These are phyloP conservation scores for Scrobipalpa costella DNA, from an alignment of 2,888 invertebrate species.

Conservation along the genomic window DNA sequence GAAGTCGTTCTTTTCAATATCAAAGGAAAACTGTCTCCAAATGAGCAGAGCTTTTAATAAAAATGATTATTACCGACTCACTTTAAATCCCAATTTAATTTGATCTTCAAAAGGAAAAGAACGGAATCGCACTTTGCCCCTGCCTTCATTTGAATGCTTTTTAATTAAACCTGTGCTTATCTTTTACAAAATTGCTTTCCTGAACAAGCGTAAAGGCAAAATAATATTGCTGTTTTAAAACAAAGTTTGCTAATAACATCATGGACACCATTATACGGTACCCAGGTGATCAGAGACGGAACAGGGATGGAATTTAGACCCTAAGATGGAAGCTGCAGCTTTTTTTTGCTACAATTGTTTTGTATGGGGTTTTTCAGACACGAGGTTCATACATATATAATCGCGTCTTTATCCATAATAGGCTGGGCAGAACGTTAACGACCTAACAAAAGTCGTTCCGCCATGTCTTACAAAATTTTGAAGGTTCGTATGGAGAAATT, in stretches of 20 bases:
- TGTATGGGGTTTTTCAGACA: too few species aligned
- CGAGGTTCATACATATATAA: too few species aligned
- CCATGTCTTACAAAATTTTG: too few species aligned
- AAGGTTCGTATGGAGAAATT: too few species aligned
- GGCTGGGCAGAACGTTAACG: too few species aligned
- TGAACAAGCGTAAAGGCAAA: slow-evolving; percentile 25
- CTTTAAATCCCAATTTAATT: slow-evolving; percentile 18
- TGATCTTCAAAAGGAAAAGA: slow-evolving; percentile 16
- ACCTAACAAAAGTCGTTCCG: too few species aligned
- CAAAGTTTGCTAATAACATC: slow-evolving; percentile 41
- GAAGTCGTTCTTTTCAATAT: background rate
- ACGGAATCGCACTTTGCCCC: background rate
- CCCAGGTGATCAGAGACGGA: slow-evolving; percentile 22
- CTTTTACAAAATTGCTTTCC: slow-evolving; percentile 26
- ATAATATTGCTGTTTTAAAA: slow-evolving; percentile 30
- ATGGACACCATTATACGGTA: slow-evolving; percentile 38
- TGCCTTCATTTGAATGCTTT: slow-evolving; percentile 17
- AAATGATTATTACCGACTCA: slow-evolving; percentile 14
- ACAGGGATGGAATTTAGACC: too few species aligned
- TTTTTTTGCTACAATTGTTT: too few species aligned
- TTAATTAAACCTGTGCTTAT: slow-evolving; percentile 28
- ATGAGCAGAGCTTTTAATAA: slow-evolving; percentile 8
- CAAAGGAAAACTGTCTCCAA: slow-evolving; percentile 8
- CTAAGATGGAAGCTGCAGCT: background rate
- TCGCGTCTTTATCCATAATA: too few species aligned